Percentiles rank a stretch among this genome's conserved stretches.
phyloP scores from a whole-genome alignment of 2,797 vertebrate species.

The Gymnoscopelus microlampas region DNA sequence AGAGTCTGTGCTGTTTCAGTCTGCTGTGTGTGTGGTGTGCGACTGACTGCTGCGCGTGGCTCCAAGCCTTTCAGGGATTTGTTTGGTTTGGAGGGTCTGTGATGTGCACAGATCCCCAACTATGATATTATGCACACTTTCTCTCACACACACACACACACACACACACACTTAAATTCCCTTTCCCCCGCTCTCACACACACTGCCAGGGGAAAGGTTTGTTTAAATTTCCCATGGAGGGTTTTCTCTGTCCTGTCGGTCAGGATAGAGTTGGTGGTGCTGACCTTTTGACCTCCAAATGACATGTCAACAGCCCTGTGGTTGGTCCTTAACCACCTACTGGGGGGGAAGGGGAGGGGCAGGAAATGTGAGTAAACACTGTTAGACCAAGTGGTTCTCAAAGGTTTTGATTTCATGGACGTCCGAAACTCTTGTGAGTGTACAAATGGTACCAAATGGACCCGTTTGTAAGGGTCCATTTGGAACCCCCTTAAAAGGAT shows the following conservation, averaged over 20 bases:
- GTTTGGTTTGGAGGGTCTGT: constrained; percentile 32
- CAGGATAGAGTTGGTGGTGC: background rate
- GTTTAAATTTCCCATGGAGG: constrained; percentile 16
- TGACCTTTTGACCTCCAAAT: constrained; percentile 12
- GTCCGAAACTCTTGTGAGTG: too few species aligned
- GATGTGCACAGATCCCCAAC: constrained; percentile 7
- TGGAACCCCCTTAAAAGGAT: too few species aligned
- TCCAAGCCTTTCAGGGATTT: background rate
- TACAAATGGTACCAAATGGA: too few species aligned
- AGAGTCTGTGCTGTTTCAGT: constrained; percentile 11
- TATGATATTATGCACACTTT: background rate
- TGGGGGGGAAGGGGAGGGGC: background rate
- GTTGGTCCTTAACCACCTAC: background rate
- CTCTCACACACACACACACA: background rate
- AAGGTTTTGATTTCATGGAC: too few species aligned
- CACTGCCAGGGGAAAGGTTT: constrained; percentile 1
- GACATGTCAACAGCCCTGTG: constrained; percentile 6
- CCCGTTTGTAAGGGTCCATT: too few species aligned
- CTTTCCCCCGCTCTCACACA: constrained; percentile 7
- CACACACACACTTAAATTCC: background rate
- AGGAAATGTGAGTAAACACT: too few species aligned
- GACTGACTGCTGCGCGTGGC: constrained; percentile 1
- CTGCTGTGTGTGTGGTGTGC: background rate
- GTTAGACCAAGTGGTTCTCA: too few species aligned
- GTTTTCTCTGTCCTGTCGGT: background rate